phyloP scores from a whole-genome alignment of 1,140 invertebrate genomes.

The Aphelinus atriplicis region DNA sequence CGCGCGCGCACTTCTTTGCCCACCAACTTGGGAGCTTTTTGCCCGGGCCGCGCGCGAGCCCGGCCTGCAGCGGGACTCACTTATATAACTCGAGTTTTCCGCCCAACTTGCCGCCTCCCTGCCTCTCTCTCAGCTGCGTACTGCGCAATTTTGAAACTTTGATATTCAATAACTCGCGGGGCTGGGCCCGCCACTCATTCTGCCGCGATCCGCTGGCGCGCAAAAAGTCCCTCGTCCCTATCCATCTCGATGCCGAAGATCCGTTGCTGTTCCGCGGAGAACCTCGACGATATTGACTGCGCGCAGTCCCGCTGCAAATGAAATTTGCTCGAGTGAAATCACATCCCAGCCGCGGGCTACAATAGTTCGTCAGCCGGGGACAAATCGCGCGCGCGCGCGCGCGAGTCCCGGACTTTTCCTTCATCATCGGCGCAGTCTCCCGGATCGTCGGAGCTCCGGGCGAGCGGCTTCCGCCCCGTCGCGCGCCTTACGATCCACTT shows the following conservation, averaged over 20 bases:
- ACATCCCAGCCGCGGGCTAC: constrained; percentile 40
- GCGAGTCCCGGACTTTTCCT: too few species aligned
- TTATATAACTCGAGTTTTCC: constrained; percentile 58
- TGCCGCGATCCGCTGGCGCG: too few species aligned
- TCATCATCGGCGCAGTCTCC: too few species aligned
- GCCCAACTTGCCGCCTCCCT: constrained; percentile 49
- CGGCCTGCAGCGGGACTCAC: constrained; percentile 43
- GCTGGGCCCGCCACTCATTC: too few species aligned
- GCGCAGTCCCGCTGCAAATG: constrained; percentile 41
- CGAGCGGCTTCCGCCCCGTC: too few species aligned
- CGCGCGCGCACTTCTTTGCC: background rate
- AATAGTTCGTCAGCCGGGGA: constrained; percentile 15
- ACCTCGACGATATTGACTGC: too few species aligned
- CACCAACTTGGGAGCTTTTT: constrained; percentile 33
- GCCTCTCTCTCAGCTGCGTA: constrained; percentile 35
- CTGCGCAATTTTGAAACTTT: constrained; percentile 58
- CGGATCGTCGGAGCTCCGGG: too few species aligned
- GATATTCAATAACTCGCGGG: constrained; percentile 56
- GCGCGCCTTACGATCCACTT: too few species aligned
- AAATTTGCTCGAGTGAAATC: constrained; percentile 50
- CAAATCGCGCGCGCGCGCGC: too few species aligned
- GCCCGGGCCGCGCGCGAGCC: background rate
- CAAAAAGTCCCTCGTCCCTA: too few species aligned
- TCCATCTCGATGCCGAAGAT: too few species aligned
- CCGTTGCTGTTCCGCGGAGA: too few species aligned